A percentile compares a stretch with the other conserved stretches of the same genome.
Evolutionary conservation across 2,888 invertebrate species (phyloP).

Genomic region (Sinhomidia bicolor): DNA sequence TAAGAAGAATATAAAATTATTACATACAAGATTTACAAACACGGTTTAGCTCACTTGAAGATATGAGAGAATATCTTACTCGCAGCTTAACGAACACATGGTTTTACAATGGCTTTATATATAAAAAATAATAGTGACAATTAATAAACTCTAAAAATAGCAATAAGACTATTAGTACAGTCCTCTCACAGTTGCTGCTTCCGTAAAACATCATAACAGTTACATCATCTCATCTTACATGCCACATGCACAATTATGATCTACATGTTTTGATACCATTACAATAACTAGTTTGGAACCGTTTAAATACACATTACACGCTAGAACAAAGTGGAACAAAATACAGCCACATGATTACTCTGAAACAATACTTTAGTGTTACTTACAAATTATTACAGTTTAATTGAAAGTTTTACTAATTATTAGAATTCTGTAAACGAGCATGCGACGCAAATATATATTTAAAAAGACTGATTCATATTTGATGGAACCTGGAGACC

Average conservation of each 20-base stretch:
- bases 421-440: constrained; percentile 6
- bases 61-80: not conserved
- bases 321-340: too few species aligned
- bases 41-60: constrained; percentile 15
- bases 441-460: constrained; percentile 13
- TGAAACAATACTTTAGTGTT: not conserved
- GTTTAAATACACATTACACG: not conserved
- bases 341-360: not conserved
- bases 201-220: not conserved
- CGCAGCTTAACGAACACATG: constrained; percentile 28
- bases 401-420: not conserved
- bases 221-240: not conserved
- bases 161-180: not conserved
- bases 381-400: not conserved
- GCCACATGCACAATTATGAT: not conserved
- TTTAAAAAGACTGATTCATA: not conserved
- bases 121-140: constrained; percentile 20
- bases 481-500: too few species aligned
- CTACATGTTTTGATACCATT: not conserved
- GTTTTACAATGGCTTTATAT: constrained; percentile 12
- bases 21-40: constrained; percentile 7
- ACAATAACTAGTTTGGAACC: not conserved
- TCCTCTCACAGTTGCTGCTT: not conserved
- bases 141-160: not conserved
- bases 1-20: not conserved